Evolutionary conservation across 2,113 vertebrate species (phyloP), one percentile per base, ranked within the genome.

Genomic region (Hystrix brachyura): DNA sequence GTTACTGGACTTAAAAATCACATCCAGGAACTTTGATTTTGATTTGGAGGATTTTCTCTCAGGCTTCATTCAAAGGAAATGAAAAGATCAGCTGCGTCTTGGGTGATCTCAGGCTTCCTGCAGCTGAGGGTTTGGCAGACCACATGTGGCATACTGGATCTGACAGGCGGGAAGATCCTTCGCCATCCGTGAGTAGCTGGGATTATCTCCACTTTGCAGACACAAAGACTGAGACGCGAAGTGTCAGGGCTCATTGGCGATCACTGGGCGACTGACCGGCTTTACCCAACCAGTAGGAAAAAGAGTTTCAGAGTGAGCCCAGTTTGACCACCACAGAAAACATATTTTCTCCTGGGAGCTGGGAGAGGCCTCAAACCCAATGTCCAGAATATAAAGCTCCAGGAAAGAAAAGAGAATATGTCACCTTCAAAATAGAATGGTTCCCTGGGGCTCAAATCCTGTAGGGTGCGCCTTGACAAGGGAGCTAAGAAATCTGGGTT

Each of bases 31-130:
- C 60, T 85, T 82, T 64, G 51, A 74, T 71, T 90, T 81, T 86
- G 32, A 51, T 53, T 29, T 51, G 27, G 46, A 38, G 38, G 23
- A 67, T 84, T 91, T 81, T 67, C 62, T 27, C 17, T 51, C 43
- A 91, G 51, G 8, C 3, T 59, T n/a, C 92, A 65, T 86, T 65
- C 38, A 91, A 89, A 91, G 38, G 15, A 94, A 86, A 32, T 10
- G 23, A 64, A n/a, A 38, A 84, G 48, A 74, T 69, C 21, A 64
- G 23, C 6, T 19, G 64, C 38, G 23, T 19, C 46, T 43, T 25
- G 46, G 55, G 72, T 27, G 67, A 19, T 51, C 46, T 32, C 19
- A 46, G 87, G 13, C 9, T 87, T 13, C 43, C 57, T 81, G n/a
- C 27, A 46, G 19, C 4, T 21, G 25, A 71, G 13, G 82, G n/a